phyloP scores from a whole-genome alignment of 2,797 vertebrate species.

The Lepidocolaptes lacrymiger region DNA sequence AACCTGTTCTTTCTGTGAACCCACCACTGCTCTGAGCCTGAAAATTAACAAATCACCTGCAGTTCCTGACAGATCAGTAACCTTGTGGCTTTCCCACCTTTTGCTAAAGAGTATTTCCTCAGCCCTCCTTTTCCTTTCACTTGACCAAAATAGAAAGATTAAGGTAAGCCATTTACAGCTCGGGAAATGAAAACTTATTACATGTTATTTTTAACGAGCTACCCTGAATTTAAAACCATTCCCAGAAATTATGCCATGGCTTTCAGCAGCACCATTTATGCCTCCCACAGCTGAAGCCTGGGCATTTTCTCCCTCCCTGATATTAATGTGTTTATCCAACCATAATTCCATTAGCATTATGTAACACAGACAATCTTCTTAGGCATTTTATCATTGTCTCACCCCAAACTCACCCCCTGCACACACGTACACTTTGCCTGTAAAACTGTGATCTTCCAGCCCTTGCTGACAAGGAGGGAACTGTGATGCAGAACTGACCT shows the following conservation, averaged over 20 bases:
- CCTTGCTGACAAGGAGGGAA: background rate
- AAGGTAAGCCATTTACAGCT: slow-evolving; percentile 45
- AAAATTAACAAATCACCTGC: background rate
- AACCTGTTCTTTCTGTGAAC: background rate
- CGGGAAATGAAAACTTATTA: background rate
- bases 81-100: background rate
- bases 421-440: background rate
- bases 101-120: slow-evolving; percentile 9
- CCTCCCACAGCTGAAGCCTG: slow-evolving; percentile 42
- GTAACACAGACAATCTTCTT: slow-evolving; percentile 67
- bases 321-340: slow-evolving; percentile 55
- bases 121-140: slow-evolving; percentile 28
- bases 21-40: background rate
- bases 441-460: background rate
- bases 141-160: slow-evolving; percentile 21
- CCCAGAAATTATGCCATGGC: background rate
- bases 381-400: slow-evolving; percentile 38
- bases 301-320: background rate
- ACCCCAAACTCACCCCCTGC: slow-evolving; percentile 32
- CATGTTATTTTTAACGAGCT: background rate
- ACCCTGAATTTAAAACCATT: background rate
- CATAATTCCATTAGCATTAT: slow-evolving; percentile 67
- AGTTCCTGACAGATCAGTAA: background rate
- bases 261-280: slow-evolving; percentile 3
- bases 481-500: slow-evolving; percentile 42